A percentile compares a stretch with the other conserved stretches of the same genome.
Conservation (phyloP, 2,888 invertebrate genomes). For the Fragum fragum region DNA sequence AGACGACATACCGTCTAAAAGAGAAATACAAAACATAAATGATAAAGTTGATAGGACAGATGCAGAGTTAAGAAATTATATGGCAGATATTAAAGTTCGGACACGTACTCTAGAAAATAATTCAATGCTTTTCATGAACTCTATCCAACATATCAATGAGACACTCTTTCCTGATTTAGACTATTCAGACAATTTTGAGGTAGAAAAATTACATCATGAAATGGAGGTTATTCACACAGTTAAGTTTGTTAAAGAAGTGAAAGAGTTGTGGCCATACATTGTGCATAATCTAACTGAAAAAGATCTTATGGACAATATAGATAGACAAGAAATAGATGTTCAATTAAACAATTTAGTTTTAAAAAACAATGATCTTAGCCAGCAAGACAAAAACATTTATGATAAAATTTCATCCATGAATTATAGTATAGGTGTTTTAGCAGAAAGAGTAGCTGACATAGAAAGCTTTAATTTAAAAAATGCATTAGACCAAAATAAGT, state of each 20-base stretch:
- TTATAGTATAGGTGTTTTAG: slow-evolving; percentile 21
- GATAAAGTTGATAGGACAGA: slow-evolving; percentile 31
- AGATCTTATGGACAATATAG: slow-evolving; percentile 28
- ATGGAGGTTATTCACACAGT: slow-evolving; percentile 33
- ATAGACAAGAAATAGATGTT: slow-evolving; percentile 25
- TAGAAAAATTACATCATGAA: slow-evolving; percentile 13
- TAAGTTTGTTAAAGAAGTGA: slow-evolving; percentile 46
- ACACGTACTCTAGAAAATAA: slow-evolving; percentile 56
- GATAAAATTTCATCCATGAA: slow-evolving; percentile 32
- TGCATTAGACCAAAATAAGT: slow-evolving; percentile 67
- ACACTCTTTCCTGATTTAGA: slow-evolving; percentile 33
- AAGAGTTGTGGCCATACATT: slow-evolving; percentile 43
- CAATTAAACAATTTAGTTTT: slow-evolving; percentile 32
- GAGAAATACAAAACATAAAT: slow-evolving; percentile 41
- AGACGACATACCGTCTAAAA: slow-evolving; percentile 16
- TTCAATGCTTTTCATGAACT: slow-evolving; percentile 47
- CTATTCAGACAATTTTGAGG: slow-evolving; percentile 29
- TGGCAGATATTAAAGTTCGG: slow-evolving; percentile 40
- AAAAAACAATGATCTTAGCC: slow-evolving; percentile 42
- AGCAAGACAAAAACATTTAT: slow-evolving; percentile 38
- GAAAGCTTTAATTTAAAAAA: slow-evolving; percentile 38
- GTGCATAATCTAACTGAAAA: slow-evolving; percentile 38
- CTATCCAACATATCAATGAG: slow-evolving; percentile 42
- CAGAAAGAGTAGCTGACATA: slow-evolving; percentile 28
- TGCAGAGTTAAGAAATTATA: slow-evolving; percentile 41